Evolutionary conservation across 92 coral and sea anemone genomes (phyloP), one percentile per base, ranked within the genome.

Genomic region (Heliopora coerulea): DNA sequence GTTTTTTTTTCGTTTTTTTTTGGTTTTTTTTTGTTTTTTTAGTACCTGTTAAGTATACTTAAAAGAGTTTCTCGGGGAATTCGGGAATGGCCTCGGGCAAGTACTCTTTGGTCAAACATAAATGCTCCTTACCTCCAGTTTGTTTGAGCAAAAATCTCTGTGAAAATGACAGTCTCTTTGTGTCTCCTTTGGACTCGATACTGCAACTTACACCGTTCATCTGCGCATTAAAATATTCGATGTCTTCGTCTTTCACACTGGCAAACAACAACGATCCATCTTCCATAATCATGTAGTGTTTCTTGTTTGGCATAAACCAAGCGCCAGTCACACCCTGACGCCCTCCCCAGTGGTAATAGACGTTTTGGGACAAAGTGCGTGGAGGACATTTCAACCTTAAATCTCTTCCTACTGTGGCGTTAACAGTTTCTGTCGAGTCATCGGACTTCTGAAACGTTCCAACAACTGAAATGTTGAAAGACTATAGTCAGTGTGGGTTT

Each of bases 321-420:
- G 29, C 77, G 11, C 77, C 63, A 0, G 49, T 34, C 2, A 29
- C n/a, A 1, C 62, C 77, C 20, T 30, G 59, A 8, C 50, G 49
- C 15, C 77, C 77, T 0, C 77, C 77, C 77, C 77, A 70, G 50
- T 70, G 77, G 46, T 70, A 70, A 31, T 26, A 70, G 20, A 54
- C 49, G 50, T 70, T 70, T 4, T 31, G 49, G 49, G 77, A 52
- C 0, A 50, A 33, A n/a, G 62, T 70, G 1, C 63, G 77, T 12
- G 77, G 62, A 20, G 77, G 77, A 58, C 77, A 70, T 42, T 28
- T 14, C 58, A 70, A 39, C 49, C 18, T 34, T 15, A 70, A 42
- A 39, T 54, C 59, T 27, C 30, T 52, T 1, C 77, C 77, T 12
- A 70, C 77, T 19, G 63, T 54, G 14, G 54, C 77, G 15, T 50